Evolutionary conservation across 2,113 vertebrate species (phyloP).

Genomic region (Tetrax tetrax): DNA sequence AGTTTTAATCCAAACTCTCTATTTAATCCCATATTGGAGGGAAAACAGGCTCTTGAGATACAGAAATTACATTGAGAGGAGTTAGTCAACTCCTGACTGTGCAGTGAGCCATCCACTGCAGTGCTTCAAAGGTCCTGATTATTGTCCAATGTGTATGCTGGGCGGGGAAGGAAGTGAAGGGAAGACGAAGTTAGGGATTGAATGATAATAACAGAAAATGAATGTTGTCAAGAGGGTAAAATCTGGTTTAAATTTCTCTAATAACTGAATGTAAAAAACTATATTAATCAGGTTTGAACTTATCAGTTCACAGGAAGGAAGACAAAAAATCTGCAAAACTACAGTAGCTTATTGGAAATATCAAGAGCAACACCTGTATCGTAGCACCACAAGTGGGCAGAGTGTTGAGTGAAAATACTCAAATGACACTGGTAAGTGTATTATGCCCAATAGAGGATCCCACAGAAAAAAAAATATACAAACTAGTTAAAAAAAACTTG

Average conservation of each 20-base stretch:
- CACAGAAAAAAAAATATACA: not conserved
- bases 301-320: not conserved
- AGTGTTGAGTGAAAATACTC: not conserved
- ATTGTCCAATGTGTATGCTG: not conserved
- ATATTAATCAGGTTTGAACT: not conserved
- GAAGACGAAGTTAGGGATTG: not conserved
- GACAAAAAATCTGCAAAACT: not conserved
- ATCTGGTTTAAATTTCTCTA: not conserved
- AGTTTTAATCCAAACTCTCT: slow-evolving; percentile 28
- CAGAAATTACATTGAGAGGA: slow-evolving; percentile 23
- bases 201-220: not conserved
- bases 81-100: not conserved
- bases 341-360: not conserved
- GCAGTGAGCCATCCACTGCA: not conserved
- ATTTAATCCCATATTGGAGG: slow-evolving; percentile 3
- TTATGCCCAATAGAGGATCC: not conserved
- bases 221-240: not conserved
- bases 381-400: not conserved
- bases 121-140: not conserved
- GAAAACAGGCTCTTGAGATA: not conserved
- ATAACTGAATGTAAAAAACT: not conserved
- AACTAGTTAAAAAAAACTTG: not conserved
- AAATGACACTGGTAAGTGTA: not conserved
- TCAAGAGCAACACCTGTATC: not conserved
- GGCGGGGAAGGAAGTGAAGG: not conserved